phyloP scores from a whole-genome alignment of 2,888 invertebrate species.

The Electrophaes corylata region DNA sequence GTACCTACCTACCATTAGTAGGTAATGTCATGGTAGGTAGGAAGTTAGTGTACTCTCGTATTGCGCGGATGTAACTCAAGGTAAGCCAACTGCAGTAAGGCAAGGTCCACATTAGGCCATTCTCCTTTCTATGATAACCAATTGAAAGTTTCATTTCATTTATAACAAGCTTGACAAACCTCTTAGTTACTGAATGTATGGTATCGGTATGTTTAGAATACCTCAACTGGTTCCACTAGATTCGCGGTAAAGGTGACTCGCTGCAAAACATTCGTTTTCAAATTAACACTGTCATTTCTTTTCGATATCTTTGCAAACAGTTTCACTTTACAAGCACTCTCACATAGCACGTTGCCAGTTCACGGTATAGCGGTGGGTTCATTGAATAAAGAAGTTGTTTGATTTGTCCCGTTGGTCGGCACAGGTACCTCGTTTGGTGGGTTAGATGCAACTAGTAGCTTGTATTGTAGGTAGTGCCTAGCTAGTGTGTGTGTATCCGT shows the following conservation, averaged over 20 bases:
- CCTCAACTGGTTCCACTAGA: constrained; percentile 33
- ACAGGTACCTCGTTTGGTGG: constrained; percentile 46
- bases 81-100: constrained; percentile 25
- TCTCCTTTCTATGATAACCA: constrained; percentile 60
- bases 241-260: constrained; percentile 26
- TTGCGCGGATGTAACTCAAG: constrained; percentile 28
- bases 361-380: constrained; percentile 48
- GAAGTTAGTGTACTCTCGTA: constrained; percentile 8
- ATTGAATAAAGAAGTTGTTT: constrained; percentile 52
- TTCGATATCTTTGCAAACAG: constrained; percentile 37
- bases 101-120: constrained; percentile 52
- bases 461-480: constrained; percentile 30
- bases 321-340: constrained; percentile 76
- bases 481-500: constrained; percentile 42
- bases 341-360: constrained; percentile 51
- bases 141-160: constrained; percentile 62
- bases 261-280: constrained; percentile 24
- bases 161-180: constrained; percentile 35
- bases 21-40: constrained; percentile 7
- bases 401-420: constrained; percentile 45
- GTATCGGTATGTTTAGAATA: constrained; percentile 28
- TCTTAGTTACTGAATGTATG: constrained; percentile 25
- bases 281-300: constrained; percentile 14
- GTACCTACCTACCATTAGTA: constrained; percentile 1
- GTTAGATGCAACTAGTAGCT: constrained; percentile 59